phyloP scores from a whole-genome alignment of 2,888 invertebrate genomes.

The Melinaea menophilus region DNA sequence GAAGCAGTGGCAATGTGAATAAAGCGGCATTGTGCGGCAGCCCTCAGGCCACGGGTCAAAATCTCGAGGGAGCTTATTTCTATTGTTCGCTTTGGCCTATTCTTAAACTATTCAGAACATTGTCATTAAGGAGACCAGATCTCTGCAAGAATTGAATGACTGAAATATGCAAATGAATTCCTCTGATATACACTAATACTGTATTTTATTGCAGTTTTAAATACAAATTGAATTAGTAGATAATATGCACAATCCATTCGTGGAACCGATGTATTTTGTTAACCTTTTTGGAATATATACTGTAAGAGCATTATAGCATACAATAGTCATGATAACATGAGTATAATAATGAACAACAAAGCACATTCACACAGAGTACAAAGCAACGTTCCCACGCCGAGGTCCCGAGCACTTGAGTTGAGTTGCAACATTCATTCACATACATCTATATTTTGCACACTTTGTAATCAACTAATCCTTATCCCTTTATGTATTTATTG shows the following conservation, averaged over 20 bases:
- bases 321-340: neutral
- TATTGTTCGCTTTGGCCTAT: constrained; percentile 51
- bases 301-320: neutral
- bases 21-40: constrained; percentile 49
- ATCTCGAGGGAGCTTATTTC: constrained; percentile 54
- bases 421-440: constrained; percentile 34
- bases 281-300: neutral
- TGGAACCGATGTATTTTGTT: neutral
- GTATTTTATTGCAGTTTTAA: too few species aligned
- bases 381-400: constrained; percentile 50
- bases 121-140: constrained; percentile 18
- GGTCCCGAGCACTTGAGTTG: constrained; percentile 41
- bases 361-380: constrained; percentile 13
- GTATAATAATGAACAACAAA: constrained; percentile 22
- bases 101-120: constrained; percentile 34
- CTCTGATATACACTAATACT: too few species aligned
- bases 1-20: constrained; percentile 47
- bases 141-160: constrained; percentile 9
- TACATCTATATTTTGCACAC: constrained; percentile 19
- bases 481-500: neutral
- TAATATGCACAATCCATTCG: too few species aligned
- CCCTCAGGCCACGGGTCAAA: constrained; percentile 43
- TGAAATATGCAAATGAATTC: neutral
- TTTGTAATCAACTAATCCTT: neutral
- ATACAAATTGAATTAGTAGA: too few species aligned